Conservation (phyloP, 2,888 invertebrate species). For the Lysandra coridon region DNA sequence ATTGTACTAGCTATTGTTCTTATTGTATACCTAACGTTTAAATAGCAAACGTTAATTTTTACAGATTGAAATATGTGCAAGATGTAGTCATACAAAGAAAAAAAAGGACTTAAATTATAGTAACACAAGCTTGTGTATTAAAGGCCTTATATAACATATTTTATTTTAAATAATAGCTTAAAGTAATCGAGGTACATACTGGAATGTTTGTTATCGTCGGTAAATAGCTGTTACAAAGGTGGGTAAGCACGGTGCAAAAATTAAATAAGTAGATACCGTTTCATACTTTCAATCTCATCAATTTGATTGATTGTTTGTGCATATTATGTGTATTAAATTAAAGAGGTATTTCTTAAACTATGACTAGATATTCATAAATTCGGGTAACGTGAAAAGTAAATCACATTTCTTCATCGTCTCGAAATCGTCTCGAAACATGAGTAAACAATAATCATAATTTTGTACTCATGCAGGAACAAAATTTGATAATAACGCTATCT, state of each 20-base stretch:
- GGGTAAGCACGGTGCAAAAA: background rate
- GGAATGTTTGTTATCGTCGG: background rate
- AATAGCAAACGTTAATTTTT: background rate
- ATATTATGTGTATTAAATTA: background rate
- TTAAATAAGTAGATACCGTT: background rate
- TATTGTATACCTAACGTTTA: background rate
- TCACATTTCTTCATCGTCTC: background rate
- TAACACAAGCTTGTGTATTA: background rate
- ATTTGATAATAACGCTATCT: background rate
- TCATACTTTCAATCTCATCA: background rate
- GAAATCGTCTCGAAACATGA: no score
- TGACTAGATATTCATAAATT: conserved; percentile 15
- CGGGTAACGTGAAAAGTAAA: background rate
- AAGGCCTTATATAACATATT: conserved; percentile 2
- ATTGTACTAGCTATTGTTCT: no score
- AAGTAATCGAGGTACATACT: background rate
- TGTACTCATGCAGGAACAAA: background rate
- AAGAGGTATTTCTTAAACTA: background rate
- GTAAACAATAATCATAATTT: background rate
- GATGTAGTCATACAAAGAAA: no score
- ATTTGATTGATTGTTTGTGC: background rate
- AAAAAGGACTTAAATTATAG: no score
- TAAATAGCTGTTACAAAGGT: background rate
- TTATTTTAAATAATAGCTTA: background rate
- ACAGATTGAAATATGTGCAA: no score